Evolutionary conservation across 2,113 vertebrate genomes (phyloP).

Genomic region (Cavia aperea): DNA sequence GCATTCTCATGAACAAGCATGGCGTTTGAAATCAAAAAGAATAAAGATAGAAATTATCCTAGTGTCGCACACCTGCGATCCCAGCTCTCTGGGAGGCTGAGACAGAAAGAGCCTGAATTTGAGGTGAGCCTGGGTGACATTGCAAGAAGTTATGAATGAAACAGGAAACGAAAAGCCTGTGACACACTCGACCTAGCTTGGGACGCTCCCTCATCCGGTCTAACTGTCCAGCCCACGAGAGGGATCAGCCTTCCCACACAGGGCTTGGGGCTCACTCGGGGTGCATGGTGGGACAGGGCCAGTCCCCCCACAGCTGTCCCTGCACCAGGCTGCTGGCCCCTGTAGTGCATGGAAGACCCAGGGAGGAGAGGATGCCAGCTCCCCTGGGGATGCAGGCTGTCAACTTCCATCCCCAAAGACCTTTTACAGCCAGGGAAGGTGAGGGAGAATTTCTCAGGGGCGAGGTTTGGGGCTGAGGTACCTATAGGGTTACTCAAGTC

Average conservation of each 20-base stretch:
- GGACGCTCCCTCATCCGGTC: not conserved
- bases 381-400: not conserved
- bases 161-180: not conserved
- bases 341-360: not conserved
- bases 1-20: not conserved
- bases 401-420: not conserved
- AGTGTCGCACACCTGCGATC: not conserved
- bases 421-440: not conserved
- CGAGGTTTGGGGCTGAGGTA: not conserved
- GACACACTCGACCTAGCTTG: not conserved
- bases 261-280: not conserved
- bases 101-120: not conserved
- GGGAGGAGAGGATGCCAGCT: not conserved
- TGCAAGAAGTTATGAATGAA: not conserved
- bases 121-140: not conserved
- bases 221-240: not conserved
- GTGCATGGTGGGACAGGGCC: accelerated
- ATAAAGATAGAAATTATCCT: not conserved
- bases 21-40: conserved; percentile 1
- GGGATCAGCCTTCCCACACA: not conserved
- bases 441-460: not conserved
- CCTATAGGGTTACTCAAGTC: not conserved
- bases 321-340: not conserved
- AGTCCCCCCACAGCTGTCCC: not conserved
- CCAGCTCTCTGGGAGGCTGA: not conserved